Base-by-base conservation (phyloP, 2,888 invertebrate genomes). In the Matsumyia berberina region DNA sequence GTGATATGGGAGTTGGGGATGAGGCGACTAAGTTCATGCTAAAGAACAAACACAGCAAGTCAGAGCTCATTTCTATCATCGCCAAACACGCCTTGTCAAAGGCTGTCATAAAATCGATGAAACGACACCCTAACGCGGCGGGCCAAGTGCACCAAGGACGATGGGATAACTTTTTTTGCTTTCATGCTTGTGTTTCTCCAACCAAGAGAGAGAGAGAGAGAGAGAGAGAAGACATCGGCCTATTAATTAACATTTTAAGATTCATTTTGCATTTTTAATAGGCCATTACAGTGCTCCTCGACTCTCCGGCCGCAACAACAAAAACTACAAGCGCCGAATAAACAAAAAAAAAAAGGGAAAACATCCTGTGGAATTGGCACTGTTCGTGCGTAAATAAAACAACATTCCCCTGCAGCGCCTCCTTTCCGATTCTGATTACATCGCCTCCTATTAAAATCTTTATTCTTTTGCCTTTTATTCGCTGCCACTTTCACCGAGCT, bases 241-340 rank as follows among this genome's bases (percentile, higher is more conserved):
- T 55, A 64, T 64, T 64, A 74, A 64, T 74, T 74, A 74, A 55
- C 62, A 74, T 74, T 55, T 55, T 74, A 55, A 64, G 73, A 64
- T 55, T 64, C 37, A 29, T 53, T 72, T 64, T 74, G 64, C 64
- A 44, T 74, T 74, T 62, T 74, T 64, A 64, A 46, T 64, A 42
- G 60, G 51, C 62, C 42, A 51, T 62, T 58, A 58, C 70, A 37
- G 37, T 42, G 37, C 5, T 9, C 24, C 2, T n/a, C 39, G 3
- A 11, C 5, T 31, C 1, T 9, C 15, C 31, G 35, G 24, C 2
- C 19, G 17, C 24, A 19, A 37, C 37, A 15, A 51, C 24, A 12
- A 11, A 5, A 11, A 24, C 12, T 5, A 15, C 9, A 15, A 12
- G 7, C 7, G 4, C 24, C 17, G 3, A 24, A 44, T 12, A 42